phyloP scores from a whole-genome alignment of 2,888 invertebrate species.

The Ennomos fuscantarius region DNA sequence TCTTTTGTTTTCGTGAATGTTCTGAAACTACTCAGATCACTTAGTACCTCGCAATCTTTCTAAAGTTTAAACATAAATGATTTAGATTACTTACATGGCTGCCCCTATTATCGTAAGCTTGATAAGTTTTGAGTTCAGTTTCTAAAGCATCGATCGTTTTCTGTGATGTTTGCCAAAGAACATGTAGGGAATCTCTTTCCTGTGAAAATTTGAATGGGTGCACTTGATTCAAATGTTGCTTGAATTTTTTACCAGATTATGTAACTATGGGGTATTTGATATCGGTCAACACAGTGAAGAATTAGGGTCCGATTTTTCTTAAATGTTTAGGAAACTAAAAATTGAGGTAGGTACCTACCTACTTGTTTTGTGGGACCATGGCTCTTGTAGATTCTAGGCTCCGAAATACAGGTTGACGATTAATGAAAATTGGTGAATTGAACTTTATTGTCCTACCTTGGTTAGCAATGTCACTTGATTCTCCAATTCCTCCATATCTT shows the following conservation, averaged over 20 bases:
- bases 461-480: conserved; percentile 66
- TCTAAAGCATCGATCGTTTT: conserved; percentile 88
- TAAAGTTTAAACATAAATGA: background rate
- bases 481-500: conserved; percentile 66
- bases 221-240: too few species aligned
- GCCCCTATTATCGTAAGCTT: conserved; percentile 62
- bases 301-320: too few species aligned
- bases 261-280: too few species aligned
- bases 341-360: too few species aligned
- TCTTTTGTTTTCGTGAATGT: conserved; percentile 79
- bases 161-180: conserved; percentile 88
- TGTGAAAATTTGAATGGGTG: conserved; percentile 43
- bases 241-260: too few species aligned
- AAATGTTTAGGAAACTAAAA: too few species aligned
- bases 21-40: conserved; percentile 43
- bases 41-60: too few species aligned
- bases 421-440: too few species aligned
- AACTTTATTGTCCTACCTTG: conserved; percentile 51
- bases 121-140: conserved; percentile 86
- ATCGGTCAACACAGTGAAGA: too few species aligned
- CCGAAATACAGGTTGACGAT: too few species aligned
- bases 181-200: conserved; percentile 88
- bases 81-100: conserved; percentile 53
- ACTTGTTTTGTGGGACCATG: too few species aligned
- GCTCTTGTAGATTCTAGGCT: too few species aligned